A percentile compares a stretch with the other conserved stretches of the same genome.
phyloP scores from a whole-genome alignment of 2,113 vertebrate species.

The Onychostoma macrolepis region DNA sequence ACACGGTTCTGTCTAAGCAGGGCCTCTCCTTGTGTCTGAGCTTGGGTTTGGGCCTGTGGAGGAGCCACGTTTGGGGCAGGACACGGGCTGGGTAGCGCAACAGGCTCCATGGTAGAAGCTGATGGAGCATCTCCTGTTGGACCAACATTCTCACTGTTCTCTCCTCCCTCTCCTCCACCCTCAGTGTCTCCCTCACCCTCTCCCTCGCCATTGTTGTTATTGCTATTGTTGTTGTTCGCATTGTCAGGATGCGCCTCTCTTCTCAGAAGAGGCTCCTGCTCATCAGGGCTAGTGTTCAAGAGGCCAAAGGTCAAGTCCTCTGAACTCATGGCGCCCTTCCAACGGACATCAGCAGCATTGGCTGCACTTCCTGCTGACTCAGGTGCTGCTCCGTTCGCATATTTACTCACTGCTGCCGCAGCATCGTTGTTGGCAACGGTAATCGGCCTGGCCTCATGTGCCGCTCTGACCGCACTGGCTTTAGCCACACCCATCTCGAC shows the following conservation, averaged over 20 bases:
- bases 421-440: conserved; percentile 82
- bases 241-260: conserved; percentile 81
- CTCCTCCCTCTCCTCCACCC: conserved; percentile 31
- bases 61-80: background rate
- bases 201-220: conserved; percentile 74
- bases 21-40: conserved; percentile 48
- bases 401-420: conserved; percentile 57
- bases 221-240: conserved; percentile 85
- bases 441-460: conserved; percentile 83
- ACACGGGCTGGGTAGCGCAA: background rate
- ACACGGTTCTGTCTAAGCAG: conserved; percentile 74
- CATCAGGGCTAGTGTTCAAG: conserved; percentile 91
- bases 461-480: conserved; percentile 80
- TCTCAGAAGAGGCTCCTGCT: conserved; percentile 88
- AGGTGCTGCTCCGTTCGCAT: conserved; percentile 47
- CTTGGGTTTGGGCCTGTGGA: background rate
- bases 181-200: conserved; percentile 54
- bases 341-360: conserved; percentile 74
- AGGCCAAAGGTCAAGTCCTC: conserved; percentile 82
- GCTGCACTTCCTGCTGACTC: conserved; percentile 58
- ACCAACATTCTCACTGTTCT: conserved; percentile 11
- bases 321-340: conserved; percentile 59
- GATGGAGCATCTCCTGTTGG: conserved; percentile 23
- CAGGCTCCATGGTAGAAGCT: background rate
- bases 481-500: conserved; percentile 95